Percentiles rank a stretch among this genome's conserved stretches.
Conservation (phyloP, 2,888 invertebrate genomes). For the Chalcosyrphus nemorum region DNA sequence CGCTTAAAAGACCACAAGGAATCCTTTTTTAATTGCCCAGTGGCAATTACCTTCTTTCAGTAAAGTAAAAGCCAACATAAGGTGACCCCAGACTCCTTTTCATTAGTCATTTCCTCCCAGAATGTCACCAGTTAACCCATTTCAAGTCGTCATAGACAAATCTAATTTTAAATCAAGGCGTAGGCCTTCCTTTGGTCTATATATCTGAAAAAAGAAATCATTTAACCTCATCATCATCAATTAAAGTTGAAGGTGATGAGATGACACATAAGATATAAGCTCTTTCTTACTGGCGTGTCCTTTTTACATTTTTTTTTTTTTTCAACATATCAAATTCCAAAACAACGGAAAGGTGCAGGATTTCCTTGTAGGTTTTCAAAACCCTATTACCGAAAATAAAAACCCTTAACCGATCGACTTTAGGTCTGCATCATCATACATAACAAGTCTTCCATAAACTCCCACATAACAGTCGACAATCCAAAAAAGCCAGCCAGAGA, state of each 20-base stretch:
- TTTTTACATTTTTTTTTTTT: not conserved
- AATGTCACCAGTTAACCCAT: not conserved
- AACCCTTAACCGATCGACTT: not conserved
- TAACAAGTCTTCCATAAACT: not conserved
- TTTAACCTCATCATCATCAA: slow-evolving; percentile 7
- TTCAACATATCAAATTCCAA: too few species aligned
- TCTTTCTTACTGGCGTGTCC: not conserved
- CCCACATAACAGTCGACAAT: not conserved
- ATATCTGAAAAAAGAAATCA: slow-evolving; percentile 19
- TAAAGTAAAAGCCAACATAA: not conserved
- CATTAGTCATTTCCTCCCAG: not conserved
- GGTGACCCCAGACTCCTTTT: not conserved
- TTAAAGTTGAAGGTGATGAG: not conserved
- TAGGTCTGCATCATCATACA: not conserved
- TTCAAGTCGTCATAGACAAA: not conserved
- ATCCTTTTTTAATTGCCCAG: too few species aligned
- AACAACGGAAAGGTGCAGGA: too few species aligned
- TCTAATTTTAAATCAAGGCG: not conserved
- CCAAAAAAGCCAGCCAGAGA: slow-evolving; percentile 14
- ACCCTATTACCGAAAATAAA: not conserved
- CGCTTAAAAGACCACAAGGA: too few species aligned
- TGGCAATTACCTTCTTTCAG: too few species aligned
- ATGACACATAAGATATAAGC: too few species aligned
- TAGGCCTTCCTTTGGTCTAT: not conserved
- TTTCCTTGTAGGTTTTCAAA: too few species aligned